These are phyloP conservation scores for Lacanobia oleracea DNA, from an alignment of 2,888 invertebrate species.

Conservation along the genomic window DNA sequence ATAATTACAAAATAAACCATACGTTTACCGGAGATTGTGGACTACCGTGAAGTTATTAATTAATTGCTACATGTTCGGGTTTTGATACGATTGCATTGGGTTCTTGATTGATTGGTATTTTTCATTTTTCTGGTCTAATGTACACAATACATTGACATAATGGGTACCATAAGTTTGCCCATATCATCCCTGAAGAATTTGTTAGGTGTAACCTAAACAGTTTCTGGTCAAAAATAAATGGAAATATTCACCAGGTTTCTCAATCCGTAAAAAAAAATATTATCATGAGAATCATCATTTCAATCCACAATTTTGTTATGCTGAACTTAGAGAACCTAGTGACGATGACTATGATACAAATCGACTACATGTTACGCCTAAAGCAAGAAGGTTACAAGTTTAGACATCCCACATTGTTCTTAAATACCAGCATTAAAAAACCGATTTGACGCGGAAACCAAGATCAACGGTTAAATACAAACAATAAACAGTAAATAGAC, in stretches of 20 bases:
- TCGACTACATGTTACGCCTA: neutral
- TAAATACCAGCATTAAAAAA: neutral
- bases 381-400: neutral
- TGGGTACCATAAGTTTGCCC: neutral
- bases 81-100: neutral
- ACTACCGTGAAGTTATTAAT: conserved; percentile 25
- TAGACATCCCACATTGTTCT: too few species aligned
- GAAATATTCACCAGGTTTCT: neutral
- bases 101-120: too few species aligned
- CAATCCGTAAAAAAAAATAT: too few species aligned
- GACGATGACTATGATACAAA: neutral
- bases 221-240: neutral
- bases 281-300: neutral
- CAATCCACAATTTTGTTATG: neutral
- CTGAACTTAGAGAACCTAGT: neutral
- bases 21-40: neutral
- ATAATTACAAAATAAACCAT: conserved; percentile 15
- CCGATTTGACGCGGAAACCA: conserved; percentile 57
- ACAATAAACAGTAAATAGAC: conserved; percentile 66
- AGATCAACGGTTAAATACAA: conserved; percentile 18
- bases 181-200: neutral
- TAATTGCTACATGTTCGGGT: conserved; percentile 7
- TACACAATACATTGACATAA: neutral
- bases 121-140: neutral
- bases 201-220: neutral